Evolutionary conservation across 37 sponge, comb jelly and placozoan genomes (phyloP).

Genomic region (Haliclona indistincta): DNA sequence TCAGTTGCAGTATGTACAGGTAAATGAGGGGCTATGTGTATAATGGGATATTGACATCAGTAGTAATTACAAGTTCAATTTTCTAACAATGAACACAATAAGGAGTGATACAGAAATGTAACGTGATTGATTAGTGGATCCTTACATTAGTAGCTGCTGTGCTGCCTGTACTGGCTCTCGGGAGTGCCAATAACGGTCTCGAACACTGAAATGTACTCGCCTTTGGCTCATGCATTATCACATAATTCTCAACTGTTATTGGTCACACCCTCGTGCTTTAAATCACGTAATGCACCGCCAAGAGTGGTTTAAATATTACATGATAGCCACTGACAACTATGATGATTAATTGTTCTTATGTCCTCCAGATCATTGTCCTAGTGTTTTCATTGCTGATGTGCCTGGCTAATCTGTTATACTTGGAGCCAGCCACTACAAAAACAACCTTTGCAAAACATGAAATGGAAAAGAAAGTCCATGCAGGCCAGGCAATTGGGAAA

Average conservation of each 20-base stretch:
- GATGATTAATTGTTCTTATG: not conserved
- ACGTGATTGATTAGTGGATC: too few relatives aligned
- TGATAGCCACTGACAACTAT: too few relatives aligned
- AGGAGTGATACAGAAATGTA: too few relatives aligned
- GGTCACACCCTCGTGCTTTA: too few relatives aligned
- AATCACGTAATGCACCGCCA: too few relatives aligned
- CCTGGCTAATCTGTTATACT: slow-evolving; percentile 29
- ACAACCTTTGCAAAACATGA: slow-evolving; percentile 36
- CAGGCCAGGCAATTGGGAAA: slow-evolving; percentile 50
- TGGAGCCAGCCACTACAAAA: slow-evolving; percentile 42
- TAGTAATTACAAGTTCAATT: not conserved
- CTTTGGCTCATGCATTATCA: too few relatives aligned
- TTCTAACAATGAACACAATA: too few relatives aligned
- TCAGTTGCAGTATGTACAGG: slow-evolving; percentile 44
- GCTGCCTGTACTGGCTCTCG: too few relatives aligned
- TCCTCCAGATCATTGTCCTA: not conserved
- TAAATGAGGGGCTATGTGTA: not conserved
- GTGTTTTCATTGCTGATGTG: slow-evolving; percentile 2
- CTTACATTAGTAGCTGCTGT: too few relatives aligned
- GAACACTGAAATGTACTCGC: too few relatives aligned
- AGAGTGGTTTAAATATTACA: too few relatives aligned
- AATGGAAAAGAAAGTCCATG: slow-evolving; percentile 56
- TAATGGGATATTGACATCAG: not conserved
- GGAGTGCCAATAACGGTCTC: too few relatives aligned
- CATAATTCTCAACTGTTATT: not conserved